Evolutionary conservation across 2,113 vertebrate genomes (phyloP).

Genomic region (Neopipo cinnamomea): DNA sequence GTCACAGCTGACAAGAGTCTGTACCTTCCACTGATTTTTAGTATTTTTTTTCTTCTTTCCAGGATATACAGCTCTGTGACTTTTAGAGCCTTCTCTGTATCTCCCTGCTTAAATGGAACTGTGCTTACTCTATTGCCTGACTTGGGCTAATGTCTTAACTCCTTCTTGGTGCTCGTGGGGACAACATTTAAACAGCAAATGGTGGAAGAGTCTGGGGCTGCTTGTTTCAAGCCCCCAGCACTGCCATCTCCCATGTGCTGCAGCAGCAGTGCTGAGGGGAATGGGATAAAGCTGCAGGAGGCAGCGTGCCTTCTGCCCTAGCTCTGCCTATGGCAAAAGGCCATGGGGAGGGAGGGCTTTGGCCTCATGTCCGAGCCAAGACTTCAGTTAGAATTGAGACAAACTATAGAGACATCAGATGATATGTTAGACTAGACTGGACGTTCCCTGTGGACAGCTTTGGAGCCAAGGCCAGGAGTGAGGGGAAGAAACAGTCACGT

Average conservation of each 20-base stretch:
- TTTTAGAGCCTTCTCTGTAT: background rate
- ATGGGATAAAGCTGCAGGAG: background rate
- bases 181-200: background rate
- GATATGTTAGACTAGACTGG: constrained; percentile 2
- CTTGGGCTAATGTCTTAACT: background rate
- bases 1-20: background rate
- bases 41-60: background rate
- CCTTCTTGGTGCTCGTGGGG: background rate
- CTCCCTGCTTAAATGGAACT: background rate
- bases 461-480: background rate
- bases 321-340: background rate
- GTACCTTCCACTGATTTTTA: background rate
- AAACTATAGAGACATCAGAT: constrained; percentile 34
- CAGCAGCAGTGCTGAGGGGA: background rate
- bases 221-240: background rate
- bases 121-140: background rate
- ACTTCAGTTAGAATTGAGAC: background rate
- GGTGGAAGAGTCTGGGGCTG: background rate
- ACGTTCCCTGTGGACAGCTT: constrained; percentile 8
- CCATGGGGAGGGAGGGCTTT: background rate
- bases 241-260: background rate
- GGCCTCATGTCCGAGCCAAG: background rate
- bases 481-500: background rate
- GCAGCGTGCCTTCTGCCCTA: background rate
- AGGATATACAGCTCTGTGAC: background rate